phyloP scores from a whole-genome alignment of 2,797 vertebrate species.

The Macropus fuliginosus region DNA sequence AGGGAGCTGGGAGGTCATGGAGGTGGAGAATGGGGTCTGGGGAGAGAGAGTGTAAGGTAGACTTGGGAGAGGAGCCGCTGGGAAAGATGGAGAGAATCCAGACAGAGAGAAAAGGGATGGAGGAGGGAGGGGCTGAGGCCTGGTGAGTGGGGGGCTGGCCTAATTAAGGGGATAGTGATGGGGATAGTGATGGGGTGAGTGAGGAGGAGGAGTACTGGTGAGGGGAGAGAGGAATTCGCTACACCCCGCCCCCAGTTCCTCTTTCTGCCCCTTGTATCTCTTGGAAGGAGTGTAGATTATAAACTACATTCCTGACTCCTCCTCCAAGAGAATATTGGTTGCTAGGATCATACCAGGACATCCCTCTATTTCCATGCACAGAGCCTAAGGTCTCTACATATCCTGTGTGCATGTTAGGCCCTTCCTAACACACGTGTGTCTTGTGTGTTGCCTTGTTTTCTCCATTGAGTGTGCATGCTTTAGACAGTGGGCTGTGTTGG shows the following conservation, averaged over 20 bases:
- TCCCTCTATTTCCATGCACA: slow-evolving; percentile 31
- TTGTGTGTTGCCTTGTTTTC: slow-evolving; percentile 36
- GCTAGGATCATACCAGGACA: slow-evolving; percentile 49
- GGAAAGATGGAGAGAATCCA: slow-evolving; percentile 43
- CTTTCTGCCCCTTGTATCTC: slow-evolving; percentile 58
- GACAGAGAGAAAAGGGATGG: slow-evolving; percentile 38
- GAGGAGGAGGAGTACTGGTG: slow-evolving; percentile 24
- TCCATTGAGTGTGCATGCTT: slow-evolving; percentile 24
- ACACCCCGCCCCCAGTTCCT: slow-evolving; percentile 40
- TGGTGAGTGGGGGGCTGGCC: slow-evolving; percentile 1
- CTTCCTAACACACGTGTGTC: slow-evolving; percentile 18
- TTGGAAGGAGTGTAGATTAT: not conserved
- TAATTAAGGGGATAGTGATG: not conserved
- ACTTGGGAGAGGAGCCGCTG: slow-evolving; percentile 43
- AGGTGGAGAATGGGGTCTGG: slow-evolving; percentile 35
- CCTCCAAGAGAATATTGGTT: slow-evolving; percentile 47
- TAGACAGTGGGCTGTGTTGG: not conserved
- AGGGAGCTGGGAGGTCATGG: slow-evolving; percentile 55
- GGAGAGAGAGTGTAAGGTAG: slow-evolving; percentile 31
- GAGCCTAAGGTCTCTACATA: slow-evolving; percentile 19
- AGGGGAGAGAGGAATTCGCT: slow-evolving; percentile 28
- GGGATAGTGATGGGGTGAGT: slow-evolving; percentile 30
- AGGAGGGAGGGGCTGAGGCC: slow-evolving; percentile 25
- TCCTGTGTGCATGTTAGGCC: slow-evolving; percentile 36
- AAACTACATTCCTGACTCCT: slow-evolving; percentile 24